Percentiles rank a stretch among this genome's conserved stretches.
Evolutionary conservation across 1,140 invertebrate species (phyloP).

Genomic region (Lordiphosa mommai): DNA sequence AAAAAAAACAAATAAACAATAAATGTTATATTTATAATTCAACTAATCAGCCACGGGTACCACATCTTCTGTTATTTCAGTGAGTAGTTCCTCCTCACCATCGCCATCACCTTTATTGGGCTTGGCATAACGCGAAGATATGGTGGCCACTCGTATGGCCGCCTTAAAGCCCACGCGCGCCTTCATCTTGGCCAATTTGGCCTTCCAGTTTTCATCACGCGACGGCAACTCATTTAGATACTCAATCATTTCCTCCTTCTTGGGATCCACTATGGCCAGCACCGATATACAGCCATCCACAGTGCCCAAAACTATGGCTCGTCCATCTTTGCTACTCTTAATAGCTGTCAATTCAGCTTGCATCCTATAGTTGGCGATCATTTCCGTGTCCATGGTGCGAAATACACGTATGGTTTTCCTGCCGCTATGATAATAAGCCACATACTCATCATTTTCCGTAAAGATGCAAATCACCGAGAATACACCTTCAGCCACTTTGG

Average conservation of each 20-base stretch:
- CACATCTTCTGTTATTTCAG: constrained; percentile 61
- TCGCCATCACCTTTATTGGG: constrained; percentile 39
- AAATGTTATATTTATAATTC: constrained; percentile 75
- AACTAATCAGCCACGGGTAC: constrained; percentile 53
- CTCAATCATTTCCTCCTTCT: constrained; percentile 83
- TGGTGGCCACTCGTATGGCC: constrained; percentile 80
- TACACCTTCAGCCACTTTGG: constrained; percentile 96
- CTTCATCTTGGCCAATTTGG: constrained; percentile 84
- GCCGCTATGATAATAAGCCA: constrained; percentile 95
- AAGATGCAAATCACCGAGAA: constrained; percentile 97
- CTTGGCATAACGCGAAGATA: constrained; percentile 68
- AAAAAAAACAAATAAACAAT: constrained; percentile 23
- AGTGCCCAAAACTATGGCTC: constrained; percentile 91
- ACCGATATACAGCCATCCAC: constrained; percentile 96
- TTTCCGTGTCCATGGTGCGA: constrained; percentile 90
- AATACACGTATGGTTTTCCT: constrained; percentile 95
- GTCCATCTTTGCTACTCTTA: constrained; percentile 89
- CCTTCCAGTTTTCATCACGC: constrained; percentile 87
- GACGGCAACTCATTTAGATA: constrained; percentile 86
- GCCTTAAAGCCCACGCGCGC: constrained; percentile 86
- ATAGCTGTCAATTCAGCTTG: constrained; percentile 94
- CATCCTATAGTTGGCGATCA: constrained; percentile 95
- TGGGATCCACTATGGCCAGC: constrained; percentile 93
- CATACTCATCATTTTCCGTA: constrained; percentile 95
- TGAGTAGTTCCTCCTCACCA: constrained; percentile 59